Conservation (phyloP, 2,113 vertebrate genomes). For the Madoqua kirkii region DNA sequence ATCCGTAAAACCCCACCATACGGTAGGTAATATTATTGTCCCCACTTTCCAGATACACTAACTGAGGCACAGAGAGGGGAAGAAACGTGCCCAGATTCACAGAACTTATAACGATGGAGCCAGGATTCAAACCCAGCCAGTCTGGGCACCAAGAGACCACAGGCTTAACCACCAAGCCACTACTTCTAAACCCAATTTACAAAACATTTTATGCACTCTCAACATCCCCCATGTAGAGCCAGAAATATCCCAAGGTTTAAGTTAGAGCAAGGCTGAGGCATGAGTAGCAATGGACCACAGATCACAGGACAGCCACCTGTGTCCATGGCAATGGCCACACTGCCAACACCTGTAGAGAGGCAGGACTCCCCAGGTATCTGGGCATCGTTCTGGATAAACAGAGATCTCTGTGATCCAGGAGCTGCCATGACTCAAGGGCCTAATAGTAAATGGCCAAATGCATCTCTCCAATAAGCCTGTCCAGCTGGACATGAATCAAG, state of each 20-base stretch:
- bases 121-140: neutral
- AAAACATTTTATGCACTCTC: neutral
- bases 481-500: slow-evolving; percentile 10
- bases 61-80: neutral
- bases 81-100: neutral
- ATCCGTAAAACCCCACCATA: neutral
- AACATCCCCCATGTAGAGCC: neutral
- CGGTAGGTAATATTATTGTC: neutral
- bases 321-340: accelerated
- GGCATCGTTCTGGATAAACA: neutral
- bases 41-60: neutral
- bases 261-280: neutral
- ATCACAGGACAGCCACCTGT: accelerated
- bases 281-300: neutral
- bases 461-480: neutral
- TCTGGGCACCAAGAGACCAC: neutral
- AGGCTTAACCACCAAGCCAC: neutral
- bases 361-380: neutral
- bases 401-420: neutral
- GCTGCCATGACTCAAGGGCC: neutral
- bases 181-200: neutral
- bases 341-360: neutral
- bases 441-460: neutral
- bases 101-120: neutral
- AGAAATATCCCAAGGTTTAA: neutral